Evolutionary conservation across 2,888 invertebrate species (phyloP).

Genomic region (Halocaridina rubra): DNA sequence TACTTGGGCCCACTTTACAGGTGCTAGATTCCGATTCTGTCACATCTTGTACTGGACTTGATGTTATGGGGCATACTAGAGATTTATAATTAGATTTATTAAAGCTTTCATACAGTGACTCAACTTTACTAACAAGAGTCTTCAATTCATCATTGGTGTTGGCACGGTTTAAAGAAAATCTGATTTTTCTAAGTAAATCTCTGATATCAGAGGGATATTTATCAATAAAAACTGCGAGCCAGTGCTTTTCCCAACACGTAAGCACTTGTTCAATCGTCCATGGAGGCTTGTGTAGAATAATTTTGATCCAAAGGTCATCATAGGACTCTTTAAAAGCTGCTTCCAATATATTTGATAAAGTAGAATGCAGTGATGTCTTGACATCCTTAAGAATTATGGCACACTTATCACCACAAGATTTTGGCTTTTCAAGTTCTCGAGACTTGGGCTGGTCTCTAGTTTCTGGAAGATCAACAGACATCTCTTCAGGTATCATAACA

Average conservation of each 20-base stretch:
- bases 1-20: no score
- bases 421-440: neutral
- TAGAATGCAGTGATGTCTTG: slow-evolving; percentile 1
- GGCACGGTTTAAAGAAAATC: neutral
- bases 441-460: neutral
- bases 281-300: slow-evolving; percentile 73
- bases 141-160: neutral
- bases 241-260: slow-evolving; percentile 74
- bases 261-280: slow-evolving; percentile 73
- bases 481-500: neutral
- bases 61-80: no score
- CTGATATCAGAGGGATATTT: slow-evolving; percentile 28
- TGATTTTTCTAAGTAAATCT: slow-evolving; percentile 9
- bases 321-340: slow-evolving; percentile 74
- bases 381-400: neutral
- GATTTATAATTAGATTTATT: neutral
- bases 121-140: neutral
- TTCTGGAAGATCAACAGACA: neutral
- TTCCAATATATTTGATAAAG: slow-evolving; percentile 68
- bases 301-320: slow-evolving; percentile 72
- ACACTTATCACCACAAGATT: neutral
- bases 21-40: no score
- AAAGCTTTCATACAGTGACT: slow-evolving; percentile 6
- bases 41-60: no score
- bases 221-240: slow-evolving; percentile 73